Evolutionary conservation across 2,888 invertebrate species (phyloP).

Genomic region (Lobophora halterata): DNA sequence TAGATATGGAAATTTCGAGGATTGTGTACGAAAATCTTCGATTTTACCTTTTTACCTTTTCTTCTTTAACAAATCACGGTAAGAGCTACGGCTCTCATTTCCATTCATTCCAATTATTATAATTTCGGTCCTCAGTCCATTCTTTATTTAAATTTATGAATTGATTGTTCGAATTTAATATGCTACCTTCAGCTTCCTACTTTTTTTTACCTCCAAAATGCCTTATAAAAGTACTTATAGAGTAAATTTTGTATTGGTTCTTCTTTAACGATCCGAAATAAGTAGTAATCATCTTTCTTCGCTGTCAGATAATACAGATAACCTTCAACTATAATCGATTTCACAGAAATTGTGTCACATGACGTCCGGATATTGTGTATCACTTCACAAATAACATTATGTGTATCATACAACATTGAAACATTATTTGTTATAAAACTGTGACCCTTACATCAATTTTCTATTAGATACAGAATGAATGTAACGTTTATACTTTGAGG

Average conservation of each 20-base stretch:
- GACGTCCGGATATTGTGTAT: conserved; percentile 42
- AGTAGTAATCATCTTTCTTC: too few relatives aligned
- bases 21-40: conserved; percentile 79
- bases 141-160: conserved; percentile 1
- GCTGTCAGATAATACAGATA: too few relatives aligned
- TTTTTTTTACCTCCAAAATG: too few relatives aligned
- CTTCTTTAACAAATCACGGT: conserved; percentile 70
- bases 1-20: conserved; percentile 80
- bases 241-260: too few relatives aligned
- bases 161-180: neutral
- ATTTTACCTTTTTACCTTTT: conserved; percentile 70
- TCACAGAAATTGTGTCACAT: conserved; percentile 20
- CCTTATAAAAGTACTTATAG: too few relatives aligned
- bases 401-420: conserved; percentile 52
- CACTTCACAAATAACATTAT: conserved; percentile 42
- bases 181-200: too few relatives aligned
- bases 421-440: conserved; percentile 42
- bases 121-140: conserved; percentile 9
- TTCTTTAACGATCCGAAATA: too few relatives aligned
- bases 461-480: conserved; percentile 66
- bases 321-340: too few relatives aligned
- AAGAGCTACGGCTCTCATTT: conserved; percentile 46
- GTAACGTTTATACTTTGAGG: conserved; percentile 64
- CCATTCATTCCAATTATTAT: conserved; percentile 40
- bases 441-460: conserved; percentile 53